Evolutionary conservation across 2,797 vertebrate genomes (phyloP).

Genomic region (Gadopsis marmoratus): DNA sequence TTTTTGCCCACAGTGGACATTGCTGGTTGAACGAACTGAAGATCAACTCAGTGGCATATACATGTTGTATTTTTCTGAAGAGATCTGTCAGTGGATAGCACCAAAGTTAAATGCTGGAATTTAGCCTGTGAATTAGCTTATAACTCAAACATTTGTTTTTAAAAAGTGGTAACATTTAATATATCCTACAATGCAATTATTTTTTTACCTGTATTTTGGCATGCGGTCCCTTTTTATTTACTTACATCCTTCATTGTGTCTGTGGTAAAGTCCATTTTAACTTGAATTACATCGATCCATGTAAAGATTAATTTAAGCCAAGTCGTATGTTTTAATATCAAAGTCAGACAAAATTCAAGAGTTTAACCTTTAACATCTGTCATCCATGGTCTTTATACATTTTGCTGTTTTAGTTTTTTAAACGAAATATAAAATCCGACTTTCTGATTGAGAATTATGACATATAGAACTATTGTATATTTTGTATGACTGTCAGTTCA

Average conservation of each 20-base stretch:
- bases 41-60: constrained; percentile 16
- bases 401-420: constrained; percentile 77
- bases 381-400: constrained; percentile 69
- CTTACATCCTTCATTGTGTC: constrained; percentile 84
- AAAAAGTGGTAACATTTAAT: constrained; percentile 80
- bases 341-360: constrained; percentile 89
- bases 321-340: constrained; percentile 84
- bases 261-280: constrained; percentile 86
- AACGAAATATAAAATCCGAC: constrained; percentile 52
- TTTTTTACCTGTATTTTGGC: constrained; percentile 90
- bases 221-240: constrained; percentile 87
- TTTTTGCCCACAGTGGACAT: constrained; percentile 55
- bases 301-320: constrained; percentile 84
- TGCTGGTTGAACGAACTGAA: constrained; percentile 38
- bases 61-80: constrained; percentile 52
- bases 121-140: constrained; percentile 80
- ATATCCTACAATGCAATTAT: constrained; percentile 88
- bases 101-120: constrained; percentile 77
- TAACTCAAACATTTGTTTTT: constrained; percentile 85
- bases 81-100: constrained; percentile 57
- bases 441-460: constrained; percentile 66
- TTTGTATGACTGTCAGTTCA: constrained; percentile 78
- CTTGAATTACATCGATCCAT: constrained; percentile 80
- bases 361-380: constrained; percentile 79
- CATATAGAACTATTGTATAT: constrained; percentile 78